Conservation (phyloP, 2,888 invertebrate species). For the Pachycephus smyrnensis region DNA sequence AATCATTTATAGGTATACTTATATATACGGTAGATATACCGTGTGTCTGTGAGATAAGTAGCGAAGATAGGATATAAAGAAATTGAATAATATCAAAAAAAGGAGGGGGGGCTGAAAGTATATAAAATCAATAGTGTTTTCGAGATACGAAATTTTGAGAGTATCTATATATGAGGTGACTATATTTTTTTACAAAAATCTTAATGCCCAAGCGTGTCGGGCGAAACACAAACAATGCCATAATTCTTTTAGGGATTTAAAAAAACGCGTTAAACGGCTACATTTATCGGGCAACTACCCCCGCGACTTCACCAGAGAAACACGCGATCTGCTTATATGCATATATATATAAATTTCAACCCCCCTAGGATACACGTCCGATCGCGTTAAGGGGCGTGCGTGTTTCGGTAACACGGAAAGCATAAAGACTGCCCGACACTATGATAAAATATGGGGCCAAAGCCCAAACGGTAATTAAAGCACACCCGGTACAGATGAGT, state of each 20-base stretch:
- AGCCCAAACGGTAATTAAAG: conserved; percentile 47
- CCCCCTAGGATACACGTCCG: background rate
- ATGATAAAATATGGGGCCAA: conserved; percentile 45
- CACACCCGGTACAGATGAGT: conserved; percentile 15
- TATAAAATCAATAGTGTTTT: too few relatives aligned
- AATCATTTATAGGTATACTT: background rate
- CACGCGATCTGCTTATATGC: conserved; percentile 10
- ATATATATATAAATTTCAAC: background rate
- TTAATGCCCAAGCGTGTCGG: background rate
- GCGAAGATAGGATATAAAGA: background rate
- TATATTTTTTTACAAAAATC: too few relatives aligned
- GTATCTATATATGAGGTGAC: too few relatives aligned
- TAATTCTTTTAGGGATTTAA: conserved; percentile 22
- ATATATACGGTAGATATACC: too few relatives aligned
- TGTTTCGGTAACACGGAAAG: conserved; percentile 43
- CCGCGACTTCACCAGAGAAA: conserved; percentile 2
- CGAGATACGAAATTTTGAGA: too few relatives aligned
- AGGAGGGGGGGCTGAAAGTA: background rate
- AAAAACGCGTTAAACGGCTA: conserved; percentile 41
- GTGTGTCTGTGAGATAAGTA: too few relatives aligned
- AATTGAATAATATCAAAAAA: background rate
- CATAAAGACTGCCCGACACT: conserved; percentile 48
- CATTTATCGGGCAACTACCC: conserved; percentile 38
- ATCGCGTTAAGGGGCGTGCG: conserved; percentile 31
- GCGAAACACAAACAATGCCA: background rate